Evolutionary conservation across 2,797 vertebrate species (phyloP).

Genomic region (Philypnodon macrostomus): DNA sequence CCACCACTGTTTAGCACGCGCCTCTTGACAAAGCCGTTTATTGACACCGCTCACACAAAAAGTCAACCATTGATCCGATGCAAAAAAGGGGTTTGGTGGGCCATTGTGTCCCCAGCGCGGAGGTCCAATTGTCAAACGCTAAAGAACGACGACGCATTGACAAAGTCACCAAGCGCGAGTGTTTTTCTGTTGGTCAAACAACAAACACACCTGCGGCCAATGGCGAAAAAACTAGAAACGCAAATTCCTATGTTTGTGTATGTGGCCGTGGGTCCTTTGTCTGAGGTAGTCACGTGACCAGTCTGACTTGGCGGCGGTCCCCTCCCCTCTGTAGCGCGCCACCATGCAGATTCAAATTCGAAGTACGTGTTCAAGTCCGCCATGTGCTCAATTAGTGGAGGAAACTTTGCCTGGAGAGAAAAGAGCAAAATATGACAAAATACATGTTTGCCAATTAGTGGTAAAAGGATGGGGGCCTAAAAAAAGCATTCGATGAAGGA

Average conservation of each 20-base stretch:
- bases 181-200: slow-evolving; percentile 34
- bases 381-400: slow-evolving; percentile 2
- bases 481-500: slow-evolving; percentile 14
- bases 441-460: slow-evolving; percentile 23
- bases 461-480: slow-evolving; percentile 14
- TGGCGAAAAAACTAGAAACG: slow-evolving; percentile 30
- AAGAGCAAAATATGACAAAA: neutral
- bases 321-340: slow-evolving; percentile 52
- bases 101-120: slow-evolving; percentile 6
- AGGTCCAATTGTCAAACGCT: slow-evolving; percentile 12
- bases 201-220: slow-evolving; percentile 55
- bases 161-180: slow-evolving; percentile 21
- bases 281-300: slow-evolving; percentile 63
- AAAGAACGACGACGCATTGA: slow-evolving; percentile 22
- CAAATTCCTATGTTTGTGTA: slow-evolving; percentile 34
- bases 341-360: slow-evolving; percentile 22
- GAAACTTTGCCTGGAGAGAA: slow-evolving; percentile 28
- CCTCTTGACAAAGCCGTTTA: slow-evolving; percentile 21
- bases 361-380: slow-evolving; percentile 1
- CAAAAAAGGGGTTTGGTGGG: slow-evolving; percentile 7
- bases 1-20: slow-evolving; percentile 12
- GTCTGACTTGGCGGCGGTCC: slow-evolving; percentile 44
- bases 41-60: slow-evolving; percentile 34
- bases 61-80: slow-evolving; percentile 44
- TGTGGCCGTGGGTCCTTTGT: slow-evolving; percentile 69